phyloP scores from a whole-genome alignment of 2,888 invertebrate species.

The Drepanosiphum platanoidis region DNA sequence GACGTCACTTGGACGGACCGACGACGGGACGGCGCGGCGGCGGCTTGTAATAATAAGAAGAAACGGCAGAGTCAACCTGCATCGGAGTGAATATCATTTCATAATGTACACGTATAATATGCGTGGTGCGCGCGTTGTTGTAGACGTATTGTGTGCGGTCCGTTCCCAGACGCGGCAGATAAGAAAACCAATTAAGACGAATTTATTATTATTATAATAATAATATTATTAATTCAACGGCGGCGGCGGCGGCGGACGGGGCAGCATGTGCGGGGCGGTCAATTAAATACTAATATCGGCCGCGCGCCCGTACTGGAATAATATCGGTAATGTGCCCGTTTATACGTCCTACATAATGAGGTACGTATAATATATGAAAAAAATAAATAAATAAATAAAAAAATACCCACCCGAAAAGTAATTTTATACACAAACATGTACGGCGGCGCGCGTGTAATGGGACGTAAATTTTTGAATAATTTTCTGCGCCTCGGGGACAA shows the following conservation, averaged over 20 bases:
- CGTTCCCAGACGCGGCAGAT: constrained; percentile 13
- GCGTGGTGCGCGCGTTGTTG: not conserved
- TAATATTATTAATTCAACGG: constrained; percentile 3
- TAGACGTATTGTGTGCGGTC: not conserved
- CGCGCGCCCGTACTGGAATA: not conserved
- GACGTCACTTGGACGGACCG: too few relatives aligned
- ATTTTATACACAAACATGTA: not conserved
- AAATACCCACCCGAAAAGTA: not conserved
- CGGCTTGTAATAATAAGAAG: too few relatives aligned
- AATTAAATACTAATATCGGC: constrained; percentile 8
- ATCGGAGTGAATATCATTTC: too few relatives aligned
- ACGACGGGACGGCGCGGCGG: too few relatives aligned
- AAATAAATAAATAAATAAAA: not conserved
- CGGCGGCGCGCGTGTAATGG: not conserved
- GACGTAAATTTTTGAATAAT: constrained; percentile 16
- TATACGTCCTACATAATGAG: not conserved
- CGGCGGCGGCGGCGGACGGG: not conserved
- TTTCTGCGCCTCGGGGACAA: constrained; percentile 28
- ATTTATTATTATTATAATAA: constrained; percentile 11
- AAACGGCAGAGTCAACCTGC: too few relatives aligned
- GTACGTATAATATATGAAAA: not conserved
- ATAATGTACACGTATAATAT: too few relatives aligned
- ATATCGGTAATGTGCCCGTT: not conserved
- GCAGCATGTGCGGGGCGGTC: too few relatives aligned
- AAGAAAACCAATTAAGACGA: constrained; percentile 33